Conservation (phyloP, 30 jellyfish, hydroid and myxozoan genomes). For the Aurelia sp. region DNA sequence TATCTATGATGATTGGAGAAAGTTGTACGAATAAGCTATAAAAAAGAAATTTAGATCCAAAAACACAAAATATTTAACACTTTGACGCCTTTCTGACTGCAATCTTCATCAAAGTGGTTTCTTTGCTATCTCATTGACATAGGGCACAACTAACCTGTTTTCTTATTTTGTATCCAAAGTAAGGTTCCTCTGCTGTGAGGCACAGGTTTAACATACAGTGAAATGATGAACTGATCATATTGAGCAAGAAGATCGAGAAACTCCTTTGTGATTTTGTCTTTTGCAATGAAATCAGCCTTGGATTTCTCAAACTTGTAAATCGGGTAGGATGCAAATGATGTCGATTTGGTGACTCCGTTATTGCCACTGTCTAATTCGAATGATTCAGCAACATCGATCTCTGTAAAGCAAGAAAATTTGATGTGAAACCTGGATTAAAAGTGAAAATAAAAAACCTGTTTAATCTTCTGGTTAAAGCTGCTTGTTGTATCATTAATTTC, state of each 20-base stretch:
- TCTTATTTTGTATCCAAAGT: constrained; percentile 82
- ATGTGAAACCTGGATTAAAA: no score
- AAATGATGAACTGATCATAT: constrained; percentile 68
- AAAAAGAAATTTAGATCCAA: no score
- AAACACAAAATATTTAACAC: no score
- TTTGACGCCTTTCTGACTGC: no score
- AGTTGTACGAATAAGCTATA: no score
- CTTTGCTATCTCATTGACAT: no score
- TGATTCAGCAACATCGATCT: constrained; percentile 81
- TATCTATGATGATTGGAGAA: no score
- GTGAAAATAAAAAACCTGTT: no score
- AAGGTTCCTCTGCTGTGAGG: constrained; percentile 83
- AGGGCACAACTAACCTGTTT: constrained; percentile 59
- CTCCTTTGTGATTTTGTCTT: constrained; percentile 63
- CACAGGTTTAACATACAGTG: constrained; percentile 81
- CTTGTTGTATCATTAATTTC: no score
- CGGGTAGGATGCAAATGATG: constrained; percentile 43
- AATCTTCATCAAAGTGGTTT: no score
- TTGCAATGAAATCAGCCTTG: constrained; percentile 59
- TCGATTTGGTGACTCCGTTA: constrained; percentile 72
- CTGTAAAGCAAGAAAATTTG: constrained; percentile 21
- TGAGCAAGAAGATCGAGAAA: constrained; percentile 63
- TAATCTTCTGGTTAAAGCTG: no score
- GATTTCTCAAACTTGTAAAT: constrained; percentile 65
- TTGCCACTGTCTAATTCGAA: constrained; percentile 67